Conservation (phyloP, 2,113 vertebrate species). For the Calyptommatus sinebrachiatus region DNA sequence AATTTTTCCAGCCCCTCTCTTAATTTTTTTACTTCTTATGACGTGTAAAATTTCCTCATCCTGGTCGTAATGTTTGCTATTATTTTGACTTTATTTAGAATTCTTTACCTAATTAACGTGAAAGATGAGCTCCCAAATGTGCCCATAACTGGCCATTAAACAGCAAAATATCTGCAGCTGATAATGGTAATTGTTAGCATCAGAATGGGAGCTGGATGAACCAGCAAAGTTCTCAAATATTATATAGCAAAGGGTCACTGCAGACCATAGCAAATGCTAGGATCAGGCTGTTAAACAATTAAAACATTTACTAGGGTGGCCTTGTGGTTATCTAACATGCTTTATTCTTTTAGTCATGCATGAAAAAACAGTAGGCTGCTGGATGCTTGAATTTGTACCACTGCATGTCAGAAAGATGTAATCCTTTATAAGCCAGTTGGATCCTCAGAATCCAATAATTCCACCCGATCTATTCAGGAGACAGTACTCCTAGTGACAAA, state of each 20-base stretch:
- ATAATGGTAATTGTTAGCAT: not conserved
- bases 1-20: too few relatives aligned
- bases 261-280: too few relatives aligned
- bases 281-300: constrained; percentile 23
- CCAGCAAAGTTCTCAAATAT: not conserved
- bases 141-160: too few relatives aligned
- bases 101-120: too few relatives aligned
- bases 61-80: too few relatives aligned
- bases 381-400: constrained; percentile 36
- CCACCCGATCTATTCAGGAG: constrained; percentile 32
- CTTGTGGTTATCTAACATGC: constrained; percentile 3
- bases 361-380: constrained; percentile 46
- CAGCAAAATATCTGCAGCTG: too few relatives aligned
- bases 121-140: too few relatives aligned
- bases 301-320: not conserved
- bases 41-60: too few relatives aligned
- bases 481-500: constrained; percentile 45
- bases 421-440: constrained; percentile 43
- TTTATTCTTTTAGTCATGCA: constrained; percentile 5
- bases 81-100: too few relatives aligned
- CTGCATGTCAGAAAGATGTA: constrained; percentile 4
- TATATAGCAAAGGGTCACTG: too few relatives aligned
- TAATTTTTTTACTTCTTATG: too few relatives aligned
- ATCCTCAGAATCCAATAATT: constrained; percentile 47
- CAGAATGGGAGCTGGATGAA: not conserved